Conservation (phyloP, 1,140 invertebrate species). For the Drosophila bifasciata region DNA sequence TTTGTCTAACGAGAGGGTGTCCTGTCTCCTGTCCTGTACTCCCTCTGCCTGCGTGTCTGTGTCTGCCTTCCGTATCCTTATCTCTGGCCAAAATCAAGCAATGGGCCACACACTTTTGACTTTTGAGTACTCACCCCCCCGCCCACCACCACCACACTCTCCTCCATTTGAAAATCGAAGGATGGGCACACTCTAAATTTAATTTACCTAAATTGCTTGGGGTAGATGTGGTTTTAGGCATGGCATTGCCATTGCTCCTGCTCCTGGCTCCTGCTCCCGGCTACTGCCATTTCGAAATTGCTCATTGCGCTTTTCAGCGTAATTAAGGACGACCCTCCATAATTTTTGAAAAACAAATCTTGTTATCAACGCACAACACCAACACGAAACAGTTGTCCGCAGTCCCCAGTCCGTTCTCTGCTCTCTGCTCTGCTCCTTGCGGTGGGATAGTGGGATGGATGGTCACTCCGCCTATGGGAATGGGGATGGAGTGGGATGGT, state of each 20-base stretch:
- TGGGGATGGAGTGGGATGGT: slow-evolving; percentile 9
- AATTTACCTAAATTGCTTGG: slow-evolving; percentile 76
- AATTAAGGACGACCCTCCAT: slow-evolving; percentile 67
- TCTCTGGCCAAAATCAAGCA: slow-evolving; percentile 67
- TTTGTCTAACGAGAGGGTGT: slow-evolving; percentile 68
- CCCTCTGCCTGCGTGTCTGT: slow-evolving; percentile 7
- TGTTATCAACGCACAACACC: slow-evolving; percentile 70
- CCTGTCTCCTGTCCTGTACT: slow-evolving; percentile 6
- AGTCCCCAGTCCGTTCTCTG: not conserved
- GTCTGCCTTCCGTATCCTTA: slow-evolving; percentile 13
- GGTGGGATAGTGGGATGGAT: slow-evolving; percentile 23
- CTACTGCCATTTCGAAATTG: slow-evolving; percentile 38
- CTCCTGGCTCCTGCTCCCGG: slow-evolving; percentile 19
- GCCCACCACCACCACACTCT: not conserved
- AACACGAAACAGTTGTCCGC: slow-evolving; percentile 70
- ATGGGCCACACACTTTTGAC: slow-evolving; percentile 55
- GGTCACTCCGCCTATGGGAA: slow-evolving; percentile 32
- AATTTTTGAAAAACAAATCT: slow-evolving; percentile 82
- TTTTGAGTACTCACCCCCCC: slow-evolving; percentile 42
- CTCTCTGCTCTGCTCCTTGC: slow-evolving; percentile 18
- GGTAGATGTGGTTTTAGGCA: slow-evolving; percentile 20
- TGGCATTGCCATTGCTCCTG: slow-evolving; percentile 1
- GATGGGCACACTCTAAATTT: slow-evolving; percentile 75
- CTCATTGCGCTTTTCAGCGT: slow-evolving; percentile 76
- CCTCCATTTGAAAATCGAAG: slow-evolving; percentile 46